Base-by-base conservation (phyloP, 1,140 invertebrate species). In the Colletes gigas region DNA sequence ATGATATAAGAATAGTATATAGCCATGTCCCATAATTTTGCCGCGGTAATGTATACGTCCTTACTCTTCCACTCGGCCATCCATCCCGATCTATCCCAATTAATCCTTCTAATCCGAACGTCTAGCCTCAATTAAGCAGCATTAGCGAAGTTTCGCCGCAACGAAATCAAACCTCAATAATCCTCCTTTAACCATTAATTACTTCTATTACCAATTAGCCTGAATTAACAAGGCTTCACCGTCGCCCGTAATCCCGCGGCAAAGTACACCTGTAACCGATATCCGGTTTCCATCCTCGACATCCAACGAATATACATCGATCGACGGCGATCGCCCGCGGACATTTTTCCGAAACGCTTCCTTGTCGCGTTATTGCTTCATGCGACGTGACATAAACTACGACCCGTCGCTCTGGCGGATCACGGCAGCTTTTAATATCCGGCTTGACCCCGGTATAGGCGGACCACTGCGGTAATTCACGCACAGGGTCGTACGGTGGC, bases 121-220 rank as follows among this genome's bases (percentile, higher is more conserved):
- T 7, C 19, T 2, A 12, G 12, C 19, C 15, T 8, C 71, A 71
- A 71, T 62, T 62, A 70, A 70, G 55, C 54, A 12, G 30, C 39
- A 71, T 50, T 52, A 54, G 17, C 57, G n/a, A 70, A 78, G 66
- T 71, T 77, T 60, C 15, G 12, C 41, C 12, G 17, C 6, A 76
- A 52, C 50, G 67, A 41, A 41, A 70, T 52, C 21, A 62, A 71
- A 62, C 67, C 76, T 47, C 67, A 54, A 62, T 78, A 78, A 62
- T 70, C 55, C 76, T 54, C 30, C 60, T 67, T 71, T 41, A 52
- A 60, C 47, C 76, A 21, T 78, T 78, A 78, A 71, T 55, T 44
- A 60, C 47, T 12, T 41, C 54, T 52, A n/a, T 50, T 19, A 17
- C n/a, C 75, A 41, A 70, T 78, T 70, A 41, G 17, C 9, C 2